Percentiles rank a stretch among this genome's conserved stretches.
Evolutionary conservation across 2,797 vertebrate genomes (phyloP).

Genomic region (Sebastiscus albofasciatus): DNA sequence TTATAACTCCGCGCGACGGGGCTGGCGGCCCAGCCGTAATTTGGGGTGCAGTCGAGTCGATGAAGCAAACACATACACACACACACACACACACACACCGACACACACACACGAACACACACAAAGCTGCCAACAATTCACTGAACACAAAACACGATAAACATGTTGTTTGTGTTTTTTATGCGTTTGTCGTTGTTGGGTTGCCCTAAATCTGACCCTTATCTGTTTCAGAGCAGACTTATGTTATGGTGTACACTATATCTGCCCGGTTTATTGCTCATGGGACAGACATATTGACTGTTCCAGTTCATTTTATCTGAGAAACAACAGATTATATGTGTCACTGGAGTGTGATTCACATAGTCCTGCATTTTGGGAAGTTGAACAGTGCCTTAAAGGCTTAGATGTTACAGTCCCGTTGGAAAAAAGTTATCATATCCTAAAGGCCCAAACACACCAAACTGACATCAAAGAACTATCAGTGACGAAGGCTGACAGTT

Average conservation of each 20-base stretch:
- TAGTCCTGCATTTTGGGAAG: neutral
- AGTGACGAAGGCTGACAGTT: no score
- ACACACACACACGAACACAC: neutral
- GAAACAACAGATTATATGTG: neutral
- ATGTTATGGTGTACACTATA: neutral
- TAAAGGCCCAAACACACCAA: no score
- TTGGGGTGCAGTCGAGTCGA: constrained; percentile 37
- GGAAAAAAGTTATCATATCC: neutral
- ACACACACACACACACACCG: no score
- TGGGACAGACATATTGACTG: neutral
- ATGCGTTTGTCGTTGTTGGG: neutral
- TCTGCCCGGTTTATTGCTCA: neutral
- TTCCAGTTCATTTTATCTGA: neutral
- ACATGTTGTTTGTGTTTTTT: neutral
- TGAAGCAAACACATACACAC: constrained; percentile 33
- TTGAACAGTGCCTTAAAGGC: neutral
- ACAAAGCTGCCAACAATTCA: constrained; percentile 15
- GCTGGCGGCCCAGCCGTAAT: constrained; percentile 47
- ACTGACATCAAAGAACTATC: no score
- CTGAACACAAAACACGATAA: constrained; percentile 10
- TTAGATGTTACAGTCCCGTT: neutral
- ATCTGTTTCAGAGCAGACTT: neutral
- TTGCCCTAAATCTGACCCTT: constrained; percentile 10
- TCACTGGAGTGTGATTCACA: neutral
- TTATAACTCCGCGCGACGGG: constrained; percentile 67